These are phyloP conservation scores for Pterostichus niger DNA, from an alignment of 2,888 invertebrate species.

Conservation along the genomic window DNA sequence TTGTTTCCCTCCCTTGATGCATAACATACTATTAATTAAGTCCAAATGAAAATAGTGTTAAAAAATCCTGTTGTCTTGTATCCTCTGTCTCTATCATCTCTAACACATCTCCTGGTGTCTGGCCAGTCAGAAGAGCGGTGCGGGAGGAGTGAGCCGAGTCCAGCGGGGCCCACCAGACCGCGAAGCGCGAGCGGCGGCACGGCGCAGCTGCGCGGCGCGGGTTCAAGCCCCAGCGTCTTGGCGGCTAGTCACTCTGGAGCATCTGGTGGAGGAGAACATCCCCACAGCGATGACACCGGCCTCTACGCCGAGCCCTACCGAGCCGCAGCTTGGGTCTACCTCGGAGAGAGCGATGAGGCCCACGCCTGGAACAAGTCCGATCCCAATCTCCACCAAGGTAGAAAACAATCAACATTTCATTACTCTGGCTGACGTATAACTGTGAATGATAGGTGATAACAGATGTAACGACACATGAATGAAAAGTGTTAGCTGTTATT, in stretches of 20 bases:
- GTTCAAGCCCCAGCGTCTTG: constrained; percentile 85
- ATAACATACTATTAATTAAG: too few species aligned
- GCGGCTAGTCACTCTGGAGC: constrained; percentile 86
- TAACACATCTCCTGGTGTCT: not conserved
- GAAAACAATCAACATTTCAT: not conserved
- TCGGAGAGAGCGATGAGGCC: constrained; percentile 86
- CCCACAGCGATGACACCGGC: constrained; percentile 81
- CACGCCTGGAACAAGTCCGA: constrained; percentile 82
- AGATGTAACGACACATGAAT: not conserved
- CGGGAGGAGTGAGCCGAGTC: constrained; percentile 83
- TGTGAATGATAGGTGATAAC: too few species aligned
- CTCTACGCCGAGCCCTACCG: constrained; percentile 88
- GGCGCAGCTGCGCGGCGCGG: constrained; percentile 82
- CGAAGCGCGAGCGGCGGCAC: constrained; percentile 87
- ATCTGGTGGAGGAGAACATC: constrained; percentile 75
- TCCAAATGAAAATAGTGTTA: too few species aligned
- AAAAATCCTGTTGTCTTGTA: not conserved
- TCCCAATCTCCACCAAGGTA: constrained; percentile 34
- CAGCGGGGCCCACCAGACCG: constrained; percentile 79
- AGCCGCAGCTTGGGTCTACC: constrained; percentile 86
- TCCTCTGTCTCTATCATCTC: not conserved
- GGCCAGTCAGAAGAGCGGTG: constrained; percentile 86
- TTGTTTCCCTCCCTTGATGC: too few species aligned
- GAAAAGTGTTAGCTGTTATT: not conserved
- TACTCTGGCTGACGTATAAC: too few species aligned